Evolutionary conservation across 2,888 invertebrate genomes (phyloP).

Genomic region (Hylaea fasciaria): DNA sequence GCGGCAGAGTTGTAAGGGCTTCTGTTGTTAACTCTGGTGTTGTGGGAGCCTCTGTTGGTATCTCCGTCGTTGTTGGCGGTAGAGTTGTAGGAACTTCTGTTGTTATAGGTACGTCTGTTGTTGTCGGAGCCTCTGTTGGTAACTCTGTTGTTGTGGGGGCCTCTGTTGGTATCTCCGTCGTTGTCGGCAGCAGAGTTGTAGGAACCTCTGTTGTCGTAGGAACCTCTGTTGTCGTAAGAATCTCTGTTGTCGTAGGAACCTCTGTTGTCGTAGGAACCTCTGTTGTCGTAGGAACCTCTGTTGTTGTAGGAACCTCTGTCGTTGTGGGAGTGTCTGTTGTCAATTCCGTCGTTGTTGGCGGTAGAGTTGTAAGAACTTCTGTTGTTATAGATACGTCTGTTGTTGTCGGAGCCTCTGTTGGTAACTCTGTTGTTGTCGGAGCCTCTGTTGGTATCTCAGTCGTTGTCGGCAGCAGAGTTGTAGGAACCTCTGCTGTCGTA

Average conservation of each 20-base stretch:
- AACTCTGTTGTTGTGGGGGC: conserved; percentile 1
- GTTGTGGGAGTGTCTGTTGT: neutral
- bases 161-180: neutral
- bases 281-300: conserved; percentile 3
- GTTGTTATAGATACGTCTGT: too few relatives aligned
- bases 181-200: conserved; percentile 16
- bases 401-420: too few relatives aligned
- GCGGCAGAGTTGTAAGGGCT: too few relatives aligned
- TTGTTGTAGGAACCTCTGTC: neutral
- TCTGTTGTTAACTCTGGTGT: conserved; percentile 7
- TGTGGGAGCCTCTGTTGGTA: conserved; percentile 8
- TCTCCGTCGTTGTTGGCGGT: conserved; percentile 3
- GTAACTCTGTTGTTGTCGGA: too few relatives aligned
- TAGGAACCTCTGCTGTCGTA: neutral
- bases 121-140: conserved; percentile 6
- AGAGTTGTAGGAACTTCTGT: neutral
- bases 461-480: too few relatives aligned
- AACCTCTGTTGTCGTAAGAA: conserved; percentile 18
- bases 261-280: conserved; percentile 5
- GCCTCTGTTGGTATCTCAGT: too few relatives aligned
- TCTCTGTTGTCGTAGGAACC: conserved; percentile 7
- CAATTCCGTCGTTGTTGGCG: too few relatives aligned
- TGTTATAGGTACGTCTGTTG: conserved; percentile 8
- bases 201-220: conserved; percentile 8
- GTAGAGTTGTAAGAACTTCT: too few relatives aligned